Conservation (phyloP, 1,140 invertebrate species). For the Littorina saxatilis region DNA sequence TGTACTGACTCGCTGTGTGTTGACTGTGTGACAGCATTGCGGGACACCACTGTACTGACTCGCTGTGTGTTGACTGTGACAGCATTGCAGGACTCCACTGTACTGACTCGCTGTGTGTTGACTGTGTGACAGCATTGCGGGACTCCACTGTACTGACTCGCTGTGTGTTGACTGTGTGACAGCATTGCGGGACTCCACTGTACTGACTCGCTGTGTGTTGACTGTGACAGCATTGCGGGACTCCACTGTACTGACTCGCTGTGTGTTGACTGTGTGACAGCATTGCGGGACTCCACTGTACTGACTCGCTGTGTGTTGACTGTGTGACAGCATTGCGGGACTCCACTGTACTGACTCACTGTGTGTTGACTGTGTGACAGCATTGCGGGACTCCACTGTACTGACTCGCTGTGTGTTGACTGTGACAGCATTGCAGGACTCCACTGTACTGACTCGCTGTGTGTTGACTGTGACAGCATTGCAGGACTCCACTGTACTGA, state of each 20-base stretch:
- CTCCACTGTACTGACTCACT: constrained; percentile 4
- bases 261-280: background rate
- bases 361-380: too few species aligned
- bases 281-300: too few species aligned
- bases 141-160: too few species aligned
- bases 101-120: too few species aligned
- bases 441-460: too few species aligned
- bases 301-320: too few species aligned
- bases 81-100: background rate
- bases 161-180: background rate
- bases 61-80: background rate
- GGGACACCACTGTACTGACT: background rate
- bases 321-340: background rate
- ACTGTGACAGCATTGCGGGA: background rate
- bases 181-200: background rate
- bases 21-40: background rate
- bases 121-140: background rate
- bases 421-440: too few species aligned
- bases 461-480: too few species aligned
- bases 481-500: too few species aligned
- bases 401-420: too few species aligned
- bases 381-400: too few species aligned
- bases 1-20: too few species aligned
- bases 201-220: background rate
- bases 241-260: background rate